Evolutionary conservation across 2,113 vertebrate species (phyloP), one percentile per base, ranked within the genome.

Genomic region (Bombycilla garrulus): DNA sequence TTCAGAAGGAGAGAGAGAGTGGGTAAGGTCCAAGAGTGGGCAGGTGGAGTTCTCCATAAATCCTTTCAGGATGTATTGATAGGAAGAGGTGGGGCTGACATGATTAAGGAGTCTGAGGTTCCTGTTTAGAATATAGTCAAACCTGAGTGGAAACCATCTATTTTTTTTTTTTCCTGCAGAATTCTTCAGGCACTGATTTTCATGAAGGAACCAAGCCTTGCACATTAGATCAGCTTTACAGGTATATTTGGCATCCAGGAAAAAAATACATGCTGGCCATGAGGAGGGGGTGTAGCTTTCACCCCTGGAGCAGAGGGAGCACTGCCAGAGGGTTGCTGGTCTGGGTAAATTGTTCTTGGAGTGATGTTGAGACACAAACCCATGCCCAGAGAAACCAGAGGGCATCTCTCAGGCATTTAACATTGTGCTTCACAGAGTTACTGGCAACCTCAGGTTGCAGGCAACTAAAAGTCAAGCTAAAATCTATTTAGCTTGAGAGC

Each of bases 281-380:
- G 9, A 57, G 28, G 19, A 74, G 15, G 6, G 7, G 6, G 16
- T 67, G 22, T 20, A 76, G 3, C 6, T 50, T 83, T 80, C 17
- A 54, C 3, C 29, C 16, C 44, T 58, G 53, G 10, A 29, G 28
- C 17, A n/a, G 25, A 50, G 29, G n/a, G 54, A 79, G 12, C 24
- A 33, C 7, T 35, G 66, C 26, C 48, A 72, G 66, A 69, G 15
- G 6, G 10, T 57, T 3, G 2, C 5, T 18, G 31, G 64, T 48
- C 29, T 35, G 23, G n/a, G n/a, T 81, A 81, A 84, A 54, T 22
- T 56, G 6, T 38, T 81, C 36, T 67, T 5, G 1, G 4, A 33
- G 38, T 42, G 16, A 10, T 23, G 23, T 71, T 1, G 25, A 67
- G 53, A 66, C 1, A 2, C 0, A 0, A 42, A 23, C 25, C 67